Percentiles rank a stretch among this genome's conserved stretches.
Conservation (phyloP, 1,140 invertebrate species). For the Bradysia coprophila region DNA sequence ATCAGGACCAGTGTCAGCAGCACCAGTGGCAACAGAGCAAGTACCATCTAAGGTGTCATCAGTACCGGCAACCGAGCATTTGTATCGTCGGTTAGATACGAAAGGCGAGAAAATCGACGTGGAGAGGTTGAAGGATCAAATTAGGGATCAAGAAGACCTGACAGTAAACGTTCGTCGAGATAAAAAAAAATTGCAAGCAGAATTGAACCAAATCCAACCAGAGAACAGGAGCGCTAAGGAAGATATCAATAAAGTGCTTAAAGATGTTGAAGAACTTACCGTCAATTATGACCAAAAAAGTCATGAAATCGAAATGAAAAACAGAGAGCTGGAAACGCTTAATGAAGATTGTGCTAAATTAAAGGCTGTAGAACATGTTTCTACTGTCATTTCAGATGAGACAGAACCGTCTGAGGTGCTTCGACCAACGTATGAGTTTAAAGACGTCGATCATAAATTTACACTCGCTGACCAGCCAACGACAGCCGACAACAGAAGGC, state of each 20-base stretch:
- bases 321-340: slow-evolving; percentile 80
- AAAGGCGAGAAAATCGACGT: slow-evolving; percentile 99
- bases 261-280: slow-evolving; percentile 93
- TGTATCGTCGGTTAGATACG: slow-evolving; percentile 95
- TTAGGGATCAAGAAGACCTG: slow-evolving; percentile 92
- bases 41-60: slow-evolving; percentile 47
- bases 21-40: slow-evolving; percentile 41
- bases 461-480: slow-evolving; percentile 83
- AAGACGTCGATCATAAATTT: slow-evolving; percentile 80
- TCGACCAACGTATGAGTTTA: slow-evolving; percentile 60
- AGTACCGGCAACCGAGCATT: slow-evolving; percentile 54
- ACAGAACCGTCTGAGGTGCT: slow-evolving; percentile 68
- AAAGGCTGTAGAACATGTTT: slow-evolving; percentile 60
- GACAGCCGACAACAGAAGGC: slow-evolving; percentile 83
- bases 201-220: slow-evolving; percentile 89
- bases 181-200: slow-evolving; percentile 82
- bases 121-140: slow-evolving; percentile 95
- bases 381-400: slow-evolving; percentile 61
- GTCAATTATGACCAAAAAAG: slow-evolving; percentile 99
- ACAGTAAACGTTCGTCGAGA: slow-evolving; percentile 76
- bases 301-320: slow-evolving; percentile 89
- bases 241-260: slow-evolving; percentile 93
- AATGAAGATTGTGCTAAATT: slow-evolving; percentile 84
- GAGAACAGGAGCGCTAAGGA: slow-evolving; percentile 97
- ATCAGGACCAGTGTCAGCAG: slow-evolving; percentile 42